Conservation (phyloP, 92 coral and sea anemone species). For the Pocillopora grandis region DNA sequence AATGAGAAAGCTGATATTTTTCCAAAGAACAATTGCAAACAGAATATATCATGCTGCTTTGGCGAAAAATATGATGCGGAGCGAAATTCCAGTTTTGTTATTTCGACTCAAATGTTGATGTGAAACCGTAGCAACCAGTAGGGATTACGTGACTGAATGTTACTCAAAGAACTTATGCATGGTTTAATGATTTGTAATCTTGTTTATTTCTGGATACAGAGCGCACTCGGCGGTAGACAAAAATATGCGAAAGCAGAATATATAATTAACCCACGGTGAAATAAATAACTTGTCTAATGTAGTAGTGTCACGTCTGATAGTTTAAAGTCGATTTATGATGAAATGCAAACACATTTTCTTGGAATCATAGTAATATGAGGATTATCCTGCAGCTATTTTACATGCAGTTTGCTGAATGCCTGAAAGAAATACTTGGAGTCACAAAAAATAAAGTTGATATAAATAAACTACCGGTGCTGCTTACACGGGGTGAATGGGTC, state of each 20-base stretch:
- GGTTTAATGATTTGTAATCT: neutral
- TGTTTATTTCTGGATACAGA: constrained; percentile 2
- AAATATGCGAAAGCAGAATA: neutral
- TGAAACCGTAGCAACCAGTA: constrained; percentile 18
- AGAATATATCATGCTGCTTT: neutral
- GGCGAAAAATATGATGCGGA: neutral
- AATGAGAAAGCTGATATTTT: neutral
- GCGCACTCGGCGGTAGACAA: neutral
- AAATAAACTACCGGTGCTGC: constrained; percentile 33
- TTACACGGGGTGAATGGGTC: constrained; percentile 38
- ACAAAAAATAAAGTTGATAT: neutral
- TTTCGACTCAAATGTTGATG: constrained; percentile 8
- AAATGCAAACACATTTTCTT: too few species aligned
- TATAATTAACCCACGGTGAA: neutral
- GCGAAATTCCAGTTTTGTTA: neutral
- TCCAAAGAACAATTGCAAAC: too few species aligned
- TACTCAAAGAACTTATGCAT: neutral
- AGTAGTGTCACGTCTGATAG: too few species aligned
- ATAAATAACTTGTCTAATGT: neutral
- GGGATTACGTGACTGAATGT: constrained; percentile 14
- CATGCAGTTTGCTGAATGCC: too few species aligned
- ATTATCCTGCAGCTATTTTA: too few species aligned
- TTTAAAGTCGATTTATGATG: too few species aligned
- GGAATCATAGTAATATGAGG: too few species aligned
- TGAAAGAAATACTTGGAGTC: neutral